Evolutionary conservation across 2,113 vertebrate genomes (phyloP).

Genomic region (Mixornis gularis): DNA sequence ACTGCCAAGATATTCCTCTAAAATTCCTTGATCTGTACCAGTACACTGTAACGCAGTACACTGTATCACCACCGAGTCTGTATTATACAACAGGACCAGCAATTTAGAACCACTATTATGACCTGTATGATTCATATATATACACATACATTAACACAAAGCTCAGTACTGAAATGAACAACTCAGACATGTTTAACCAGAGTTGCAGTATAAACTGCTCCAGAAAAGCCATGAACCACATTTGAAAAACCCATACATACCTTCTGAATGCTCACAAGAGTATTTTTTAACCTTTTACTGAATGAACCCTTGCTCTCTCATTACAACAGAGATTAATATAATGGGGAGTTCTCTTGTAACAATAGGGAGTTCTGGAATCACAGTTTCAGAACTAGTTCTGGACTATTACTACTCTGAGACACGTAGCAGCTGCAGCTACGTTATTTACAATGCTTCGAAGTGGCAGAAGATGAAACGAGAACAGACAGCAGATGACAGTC

Average conservation of each 20-base stretch:
- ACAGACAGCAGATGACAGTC: neutral
- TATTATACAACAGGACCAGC: neutral
- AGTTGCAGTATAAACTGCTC: neutral
- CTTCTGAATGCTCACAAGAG: neutral
- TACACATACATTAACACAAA: neutral
- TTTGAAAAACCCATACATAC: neutral
- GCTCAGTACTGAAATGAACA: neutral
- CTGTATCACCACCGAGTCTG: neutral
- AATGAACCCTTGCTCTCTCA: neutral
- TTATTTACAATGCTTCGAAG: neutral
- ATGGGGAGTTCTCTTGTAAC: neutral
- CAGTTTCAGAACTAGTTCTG: neutral
- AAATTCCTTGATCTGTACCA: neutral
- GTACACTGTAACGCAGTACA: neutral
- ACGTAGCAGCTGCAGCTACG: neutral
- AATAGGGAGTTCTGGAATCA: neutral
- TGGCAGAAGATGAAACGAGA: neutral
- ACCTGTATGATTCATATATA: neutral
- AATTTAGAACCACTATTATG: neutral
- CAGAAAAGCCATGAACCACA: neutral
- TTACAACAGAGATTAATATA: neutral
- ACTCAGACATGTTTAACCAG: neutral
- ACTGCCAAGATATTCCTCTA: neutral
- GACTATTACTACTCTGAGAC: neutral
- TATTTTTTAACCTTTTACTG: neutral